These are phyloP conservation scores for Mandrillus leucophaeus DNA, from an alignment of 2,113 vertebrate species.

Conservation along the genomic window DNA sequence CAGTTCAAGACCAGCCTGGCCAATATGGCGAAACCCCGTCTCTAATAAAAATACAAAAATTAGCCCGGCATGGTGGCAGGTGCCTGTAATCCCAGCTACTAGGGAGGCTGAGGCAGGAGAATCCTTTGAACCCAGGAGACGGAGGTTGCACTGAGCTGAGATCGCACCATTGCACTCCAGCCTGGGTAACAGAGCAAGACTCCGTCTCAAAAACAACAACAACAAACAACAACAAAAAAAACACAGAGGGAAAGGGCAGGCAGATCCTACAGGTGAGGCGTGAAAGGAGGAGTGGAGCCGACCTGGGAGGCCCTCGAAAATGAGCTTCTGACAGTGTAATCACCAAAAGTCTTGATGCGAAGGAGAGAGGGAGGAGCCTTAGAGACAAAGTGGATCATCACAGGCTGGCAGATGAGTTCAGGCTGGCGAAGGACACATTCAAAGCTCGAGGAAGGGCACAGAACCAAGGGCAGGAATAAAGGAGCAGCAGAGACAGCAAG, in stretches of 20 bases:
- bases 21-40: no score
- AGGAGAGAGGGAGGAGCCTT: conserved; percentile 47
- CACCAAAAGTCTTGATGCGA: not conserved
- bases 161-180: no score
- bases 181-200: no score
- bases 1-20: no score
- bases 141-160: no score
- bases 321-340: not conserved
- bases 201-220: no score
- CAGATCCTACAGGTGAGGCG: not conserved
- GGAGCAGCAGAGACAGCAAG: not conserved
- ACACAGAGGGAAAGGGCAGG: not conserved
- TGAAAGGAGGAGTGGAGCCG: not conserved
- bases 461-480: conserved; percentile 55
- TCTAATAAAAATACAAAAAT: no score
- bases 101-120: no score
- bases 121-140: no score
- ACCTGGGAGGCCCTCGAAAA: not conserved
- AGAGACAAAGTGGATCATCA: not conserved
- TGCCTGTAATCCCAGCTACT: no score
- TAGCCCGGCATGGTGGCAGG: no score
- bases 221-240: no score
- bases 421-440: not conserved
- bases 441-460: conserved; percentile 50
- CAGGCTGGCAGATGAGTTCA: conserved; percentile 8